Evolutionary conservation across 2,888 invertebrate genomes (phyloP), one percentile per base, ranked within the genome.

Genomic region (Pseudococcus jackbeardsleyi): DNA sequence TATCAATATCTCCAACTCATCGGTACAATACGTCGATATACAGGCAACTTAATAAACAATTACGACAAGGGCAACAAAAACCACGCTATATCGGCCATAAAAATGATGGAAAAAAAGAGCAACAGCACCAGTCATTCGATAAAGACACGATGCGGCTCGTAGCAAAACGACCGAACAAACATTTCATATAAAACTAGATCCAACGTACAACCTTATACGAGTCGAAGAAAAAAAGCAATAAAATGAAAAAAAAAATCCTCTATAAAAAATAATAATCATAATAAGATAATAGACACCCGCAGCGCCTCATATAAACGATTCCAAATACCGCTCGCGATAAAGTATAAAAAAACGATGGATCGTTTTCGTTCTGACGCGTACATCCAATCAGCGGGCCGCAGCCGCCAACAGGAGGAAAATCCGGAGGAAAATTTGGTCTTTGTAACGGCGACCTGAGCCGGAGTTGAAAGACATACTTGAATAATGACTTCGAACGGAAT

Each of bases 261-360:
- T 82, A 82, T 82, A 82, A 82, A 82, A 82, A 82, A 82, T 82
- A 82, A 82, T 82, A 82, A 82, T 82, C 79, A 82, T 82, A 82
- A 82, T 82, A 82, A 82, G 79, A 82, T 82, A 82, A 82, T 82
- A 82, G 79, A 42, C 79, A 82, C 79, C 79, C 79, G 79, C 79
- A 82, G 79, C 79, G 79, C 12, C 46, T 42, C 79, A 39, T 46
- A 82, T 82, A 82, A 82, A 82, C 79, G 79, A 82, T 82, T 82
- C 79, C 79, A 82, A 82, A 82, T 33, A 82, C 79, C 42, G 79
- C 46, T 33, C 42, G 79, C 46, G 46, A 82, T 82, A 82, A 82
- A 82, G 79, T 82, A 82, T 77, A 77, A 77, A 77, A 77, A 77
- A 77, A 77, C 77, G 77, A 82, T 82, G 19, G 15, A 72, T 72